A percentile compares a stretch with the other conserved stretches of the same genome.
These are phyloP conservation scores for Apamea crenata DNA, from an alignment of 2,888 invertebrate genomes.

Conservation along the genomic window DNA sequence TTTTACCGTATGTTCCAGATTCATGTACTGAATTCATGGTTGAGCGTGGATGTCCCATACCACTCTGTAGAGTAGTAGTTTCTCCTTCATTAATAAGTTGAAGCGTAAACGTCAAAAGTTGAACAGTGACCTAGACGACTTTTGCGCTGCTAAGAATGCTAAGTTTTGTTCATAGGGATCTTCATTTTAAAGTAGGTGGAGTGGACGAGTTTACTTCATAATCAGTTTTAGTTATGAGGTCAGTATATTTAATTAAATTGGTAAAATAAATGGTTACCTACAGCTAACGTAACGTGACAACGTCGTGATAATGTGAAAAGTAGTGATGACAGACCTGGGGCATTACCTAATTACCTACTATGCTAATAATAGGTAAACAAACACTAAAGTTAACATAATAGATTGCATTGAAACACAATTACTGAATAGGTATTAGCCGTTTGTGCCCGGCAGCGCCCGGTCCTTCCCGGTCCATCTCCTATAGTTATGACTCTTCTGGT, in stretches of 20 bases:
- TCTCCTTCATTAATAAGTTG: conserved; percentile 12
- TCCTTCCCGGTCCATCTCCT: too few species aligned
- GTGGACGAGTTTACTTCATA: background rate
- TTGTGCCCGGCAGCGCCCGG: too few species aligned
- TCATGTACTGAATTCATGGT: too few species aligned
- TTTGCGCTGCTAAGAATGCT: conserved; percentile 3
- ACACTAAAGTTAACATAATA: background rate
- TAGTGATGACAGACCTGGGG: background rate
- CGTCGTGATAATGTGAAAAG: background rate
- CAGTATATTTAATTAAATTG: background rate
- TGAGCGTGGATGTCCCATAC: too few species aligned
- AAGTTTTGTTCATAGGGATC: conserved; percentile 5
- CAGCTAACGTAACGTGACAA: background rate
- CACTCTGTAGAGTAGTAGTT: background rate
- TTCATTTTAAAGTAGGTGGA: background rate
- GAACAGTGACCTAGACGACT: conserved; percentile 15
- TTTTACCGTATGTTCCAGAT: too few species aligned
- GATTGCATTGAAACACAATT: background rate
- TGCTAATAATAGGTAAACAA: background rate
- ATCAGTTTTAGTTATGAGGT: background rate
- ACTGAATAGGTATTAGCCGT: too few species aligned
- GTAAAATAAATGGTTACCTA: background rate
- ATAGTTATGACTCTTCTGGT: too few species aligned
- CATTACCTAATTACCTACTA: too few species aligned
- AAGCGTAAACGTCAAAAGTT: conserved; percentile 7